Base-by-base conservation (phyloP, 1,140 invertebrate genomes). In the Danaus melanippus region DNA sequence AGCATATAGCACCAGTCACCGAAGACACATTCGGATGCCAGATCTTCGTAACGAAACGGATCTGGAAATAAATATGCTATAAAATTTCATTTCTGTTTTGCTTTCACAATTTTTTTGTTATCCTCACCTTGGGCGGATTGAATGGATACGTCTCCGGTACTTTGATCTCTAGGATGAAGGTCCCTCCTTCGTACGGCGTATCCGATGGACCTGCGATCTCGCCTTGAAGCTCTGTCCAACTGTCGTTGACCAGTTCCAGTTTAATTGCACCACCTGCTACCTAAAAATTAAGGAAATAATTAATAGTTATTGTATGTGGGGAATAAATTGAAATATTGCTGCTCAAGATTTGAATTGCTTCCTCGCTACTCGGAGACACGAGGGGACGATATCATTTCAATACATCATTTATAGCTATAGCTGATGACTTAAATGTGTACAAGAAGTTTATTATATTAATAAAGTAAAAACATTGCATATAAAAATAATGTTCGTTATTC, bases 1-100 rank as follows among this genome's bases (percentile, higher is more conserved):
- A 89, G 88, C 98, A 99, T 77, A 99, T 99, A 42, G 97, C 97
- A 54, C 98, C 98, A 32, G 98, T 99, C 6, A 98, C 97, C 12
- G 97, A 99, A 52, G 97, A 99, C 69, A 99, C 98, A 89, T 99
- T 99, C 48, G 98, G 98, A 89, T 99, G 98, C 98, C 98, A 99
- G 80, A 99, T 98, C 89, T 96, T 97, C 57, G 98, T 99, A 62
- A 97, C 91, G 90, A 99, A 99, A 42, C 93, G 90, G 57, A 96
- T 93, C 93, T 95, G 68, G 86, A 56, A 11, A 17, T 56, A 56
- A 51, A 63, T 55, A 17, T 56, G 44, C 8, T 43, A 42, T 17
- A 50, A 21, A 45, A 41, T 46, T 51, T 59, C 10, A 58, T 40
- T 48, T 40, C 12, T 8, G 32, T 40, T 40, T 49, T 53, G 15